phyloP scores from a whole-genome alignment of 2,113 vertebrate genomes.

The Lanius collurio region DNA sequence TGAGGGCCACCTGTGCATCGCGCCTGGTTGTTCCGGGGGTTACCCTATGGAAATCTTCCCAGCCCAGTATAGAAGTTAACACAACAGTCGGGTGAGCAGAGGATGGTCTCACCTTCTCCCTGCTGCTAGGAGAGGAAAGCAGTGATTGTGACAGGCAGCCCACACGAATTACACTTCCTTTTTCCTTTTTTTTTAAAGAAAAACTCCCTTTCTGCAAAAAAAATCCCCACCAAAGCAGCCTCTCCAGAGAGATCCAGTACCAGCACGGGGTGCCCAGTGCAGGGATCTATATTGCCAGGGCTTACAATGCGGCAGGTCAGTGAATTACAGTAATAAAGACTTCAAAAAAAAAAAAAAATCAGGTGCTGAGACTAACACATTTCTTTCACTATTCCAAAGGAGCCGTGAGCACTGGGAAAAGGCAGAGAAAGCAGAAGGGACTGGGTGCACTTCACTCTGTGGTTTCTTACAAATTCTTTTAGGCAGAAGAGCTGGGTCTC shows the following conservation, averaged over 20 bases:
- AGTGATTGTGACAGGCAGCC: conserved; percentile 39
- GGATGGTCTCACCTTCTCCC: conserved; percentile 43
- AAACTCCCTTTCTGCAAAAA: not conserved
- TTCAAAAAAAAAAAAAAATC: not conserved
- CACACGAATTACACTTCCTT: not conserved
- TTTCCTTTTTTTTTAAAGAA: not conserved
- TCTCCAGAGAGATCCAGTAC: not conserved
- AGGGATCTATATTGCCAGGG: conserved; percentile 52
- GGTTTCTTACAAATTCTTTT: not conserved
- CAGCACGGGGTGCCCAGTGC: not conserved
- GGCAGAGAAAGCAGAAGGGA: not conserved
- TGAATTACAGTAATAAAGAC: conserved; percentile 57
- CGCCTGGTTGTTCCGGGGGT: not conserved
- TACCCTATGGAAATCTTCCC: conserved; percentile 30
- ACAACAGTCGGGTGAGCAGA: conserved; percentile 25
- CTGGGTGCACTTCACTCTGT: rapidly evolving
- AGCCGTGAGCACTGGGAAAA: not conserved
- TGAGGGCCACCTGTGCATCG: conserved; percentile 28
- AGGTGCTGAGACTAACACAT: conserved; percentile 5
- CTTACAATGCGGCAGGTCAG: conserved; percentile 46
- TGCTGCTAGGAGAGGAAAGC: conserved; percentile 36
- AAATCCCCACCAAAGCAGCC: not conserved
- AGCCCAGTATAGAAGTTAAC: conserved; percentile 16
- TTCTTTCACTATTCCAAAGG: not conserved
- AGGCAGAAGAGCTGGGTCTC: not conserved